These are phyloP conservation scores for Lichenostomus cassidix DNA, from an alignment of 2,113 vertebrate species.

Conservation along the genomic window DNA sequence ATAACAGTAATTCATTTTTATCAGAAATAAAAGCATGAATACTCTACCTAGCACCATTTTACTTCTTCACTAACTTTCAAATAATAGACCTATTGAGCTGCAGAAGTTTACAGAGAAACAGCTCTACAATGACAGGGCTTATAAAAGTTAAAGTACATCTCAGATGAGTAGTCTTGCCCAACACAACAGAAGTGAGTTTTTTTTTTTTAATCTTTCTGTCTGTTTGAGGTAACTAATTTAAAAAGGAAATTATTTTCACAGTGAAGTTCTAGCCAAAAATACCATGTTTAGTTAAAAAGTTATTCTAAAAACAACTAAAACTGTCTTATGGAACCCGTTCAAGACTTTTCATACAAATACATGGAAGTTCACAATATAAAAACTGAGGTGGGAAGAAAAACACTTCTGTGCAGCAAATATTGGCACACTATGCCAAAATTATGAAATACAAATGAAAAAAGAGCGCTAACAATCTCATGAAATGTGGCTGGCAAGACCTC, in stretches of 20 bases:
- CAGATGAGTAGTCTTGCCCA: background rate
- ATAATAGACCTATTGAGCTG: background rate
- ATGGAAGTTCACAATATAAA: background rate
- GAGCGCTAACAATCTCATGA: background rate
- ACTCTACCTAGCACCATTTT: background rate
- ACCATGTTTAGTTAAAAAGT: background rate
- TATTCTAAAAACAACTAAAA: background rate
- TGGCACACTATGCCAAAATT: background rate
- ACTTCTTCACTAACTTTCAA: background rate
- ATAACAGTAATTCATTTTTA: background rate
- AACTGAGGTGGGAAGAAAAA: background rate
- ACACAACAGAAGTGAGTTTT: rapidly evolving
- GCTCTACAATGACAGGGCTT: background rate
- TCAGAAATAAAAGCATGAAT: background rate
- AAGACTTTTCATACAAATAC: background rate
- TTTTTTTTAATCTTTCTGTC: background rate
- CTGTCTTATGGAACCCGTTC: background rate
- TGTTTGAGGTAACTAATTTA: background rate
- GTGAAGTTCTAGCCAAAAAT: background rate
- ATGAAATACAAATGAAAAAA: background rate
- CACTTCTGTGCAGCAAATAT: background rate
- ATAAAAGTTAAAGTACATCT: background rate
- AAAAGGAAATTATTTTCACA: background rate
- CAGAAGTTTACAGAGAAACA: background rate
- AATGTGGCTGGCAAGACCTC: background rate